Base-by-base conservation (phyloP, 1,140 invertebrate genomes). In the Drosophila busckii region DNA sequence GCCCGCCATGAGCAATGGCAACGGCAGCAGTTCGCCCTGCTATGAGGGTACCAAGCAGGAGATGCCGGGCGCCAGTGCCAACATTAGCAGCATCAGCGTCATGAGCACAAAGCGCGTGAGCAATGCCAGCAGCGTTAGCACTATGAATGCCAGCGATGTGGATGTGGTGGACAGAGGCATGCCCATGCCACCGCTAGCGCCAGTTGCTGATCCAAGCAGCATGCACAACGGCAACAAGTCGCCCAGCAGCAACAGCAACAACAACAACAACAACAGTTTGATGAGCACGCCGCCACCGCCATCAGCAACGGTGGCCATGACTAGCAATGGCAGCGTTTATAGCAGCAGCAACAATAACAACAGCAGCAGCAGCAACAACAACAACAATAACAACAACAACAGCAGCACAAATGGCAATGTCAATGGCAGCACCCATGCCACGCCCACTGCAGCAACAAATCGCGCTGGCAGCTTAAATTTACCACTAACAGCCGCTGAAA, bases 401-500 rank as follows among this genome's bases (percentile, higher is more conserved):
- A 82, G 58, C 53, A 60, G 38, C 42, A 40, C 67, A 32, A 53
- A 63, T 20, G 63, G 71, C 7, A 62, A 63, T 16, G 61, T 50
- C 19, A 65, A 41, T 23, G 44, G 28, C 56, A 48, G 32, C 54
- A 4, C 34, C 65, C 37, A 58, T 35, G 3, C 31, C 54, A 15
- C 50, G 55, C 68, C 50, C 45, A 54, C 67, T 67, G 55, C 6
- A 17, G 44, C 31, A 26, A 40, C 46, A 34, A 53, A 70, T 35
- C 26, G 64, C 6, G 66, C 68, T 15, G 61, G 70, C 10, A 86
- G 78, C 42, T 87, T 96, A 20, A 95, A 96, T 86, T 88, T 97
- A 25, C 93, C 92, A 61, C 95, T 96, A 93, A 95, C 94, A 45
- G 95, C 93, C 9, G 94, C 94, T 25, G 94, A 97, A 87, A 91